Evolutionary conservation across 2,113 vertebrate genomes (phyloP).

Genomic region (Anser brachyrhynchus): DNA sequence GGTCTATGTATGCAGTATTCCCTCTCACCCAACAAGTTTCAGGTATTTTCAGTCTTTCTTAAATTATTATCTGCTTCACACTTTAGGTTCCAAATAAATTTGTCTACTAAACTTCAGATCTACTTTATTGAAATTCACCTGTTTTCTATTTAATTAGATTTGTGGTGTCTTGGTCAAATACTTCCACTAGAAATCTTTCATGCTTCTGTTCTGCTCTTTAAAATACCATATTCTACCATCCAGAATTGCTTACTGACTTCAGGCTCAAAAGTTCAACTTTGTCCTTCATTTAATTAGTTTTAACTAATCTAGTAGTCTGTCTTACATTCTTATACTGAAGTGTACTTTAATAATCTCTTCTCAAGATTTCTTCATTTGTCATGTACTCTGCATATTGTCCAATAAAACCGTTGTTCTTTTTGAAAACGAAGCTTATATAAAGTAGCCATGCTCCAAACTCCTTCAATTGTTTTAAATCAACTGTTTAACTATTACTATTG

Average conservation of each 20-base stretch:
- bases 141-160: accelerated
- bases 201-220: neutral
- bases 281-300: neutral
- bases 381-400: accelerated
- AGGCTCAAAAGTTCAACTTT: neutral
- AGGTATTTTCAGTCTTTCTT: neutral
- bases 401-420: neutral
- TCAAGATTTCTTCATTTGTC: neutral
- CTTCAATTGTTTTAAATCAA: neutral
- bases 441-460: neutral
- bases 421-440: neutral
- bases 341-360: too few relatives aligned
- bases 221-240: neutral
- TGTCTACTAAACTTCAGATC: neutral
- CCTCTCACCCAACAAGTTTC: neutral
- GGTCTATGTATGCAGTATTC: neutral
- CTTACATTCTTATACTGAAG: neutral
- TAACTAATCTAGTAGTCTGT: neutral
- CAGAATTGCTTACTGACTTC: neutral
- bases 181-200: neutral
- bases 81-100: neutral
- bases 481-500: neutral
- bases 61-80: neutral
- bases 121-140: neutral
- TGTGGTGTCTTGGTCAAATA: neutral